Evolutionary conservation across 2,888 invertebrate genomes (phyloP).

Genomic region (Scaptomyza cyrtandrae): DNA sequence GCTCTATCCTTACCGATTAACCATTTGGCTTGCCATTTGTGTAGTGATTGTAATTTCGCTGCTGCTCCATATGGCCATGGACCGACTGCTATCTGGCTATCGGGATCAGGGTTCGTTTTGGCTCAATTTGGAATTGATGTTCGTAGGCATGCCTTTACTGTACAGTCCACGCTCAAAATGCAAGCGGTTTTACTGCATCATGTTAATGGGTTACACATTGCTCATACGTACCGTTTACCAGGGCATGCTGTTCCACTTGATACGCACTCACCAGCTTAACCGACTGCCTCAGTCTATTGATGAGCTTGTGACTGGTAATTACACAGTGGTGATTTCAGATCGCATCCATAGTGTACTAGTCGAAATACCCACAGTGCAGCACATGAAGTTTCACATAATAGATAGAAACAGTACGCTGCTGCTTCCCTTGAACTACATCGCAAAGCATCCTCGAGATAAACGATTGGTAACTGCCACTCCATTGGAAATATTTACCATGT

Average conservation of each 20-base stretch:
- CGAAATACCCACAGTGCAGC: slow-evolving; percentile 44
- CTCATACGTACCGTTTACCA: slow-evolving; percentile 78
- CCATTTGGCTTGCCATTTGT: slow-evolving; percentile 55
- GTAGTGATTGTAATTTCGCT: slow-evolving; percentile 34
- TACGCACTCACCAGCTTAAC: slow-evolving; percentile 60
- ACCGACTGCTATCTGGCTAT: slow-evolving; percentile 30
- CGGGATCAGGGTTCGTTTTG: neutral
- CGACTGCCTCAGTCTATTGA: slow-evolving; percentile 55
- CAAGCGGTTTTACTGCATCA: slow-evolving; percentile 51
- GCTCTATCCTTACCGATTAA: slow-evolving; percentile 56
- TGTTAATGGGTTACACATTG: slow-evolving; percentile 59
- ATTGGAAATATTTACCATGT: slow-evolving; percentile 45
- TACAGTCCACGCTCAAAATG: slow-evolving; percentile 30
- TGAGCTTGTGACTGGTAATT: slow-evolving; percentile 50
- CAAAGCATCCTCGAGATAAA: slow-evolving; percentile 1
- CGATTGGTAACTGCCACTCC: slow-evolving; percentile 37
- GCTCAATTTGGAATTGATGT: slow-evolving; percentile 48
- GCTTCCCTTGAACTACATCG: slow-evolving; percentile 34
- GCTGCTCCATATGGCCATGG: slow-evolving; percentile 36
- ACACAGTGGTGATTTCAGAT: slow-evolving; percentile 42
- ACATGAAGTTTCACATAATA: slow-evolving; percentile 38
- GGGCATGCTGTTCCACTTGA: slow-evolving; percentile 70
- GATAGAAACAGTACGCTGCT: neutral
- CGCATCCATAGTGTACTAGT: slow-evolving; percentile 31
- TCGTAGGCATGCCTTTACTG: slow-evolving; percentile 62